Conservation (phyloP, 2,888 invertebrate genomes). For the Hoplodrina blanda region DNA sequence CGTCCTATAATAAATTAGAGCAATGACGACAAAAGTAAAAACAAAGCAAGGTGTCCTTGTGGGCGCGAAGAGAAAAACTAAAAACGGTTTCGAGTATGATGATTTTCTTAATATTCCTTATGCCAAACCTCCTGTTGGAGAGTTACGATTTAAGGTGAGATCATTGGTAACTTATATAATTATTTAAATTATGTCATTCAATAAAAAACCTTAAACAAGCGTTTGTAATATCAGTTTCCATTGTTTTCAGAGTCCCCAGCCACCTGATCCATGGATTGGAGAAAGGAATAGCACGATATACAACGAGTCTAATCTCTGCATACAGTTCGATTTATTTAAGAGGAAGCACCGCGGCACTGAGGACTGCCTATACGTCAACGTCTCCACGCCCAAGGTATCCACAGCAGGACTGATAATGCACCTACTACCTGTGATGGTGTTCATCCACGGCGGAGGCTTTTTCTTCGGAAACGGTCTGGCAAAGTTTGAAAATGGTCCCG, state of each 20-base stretch:
- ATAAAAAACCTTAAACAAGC: background rate
- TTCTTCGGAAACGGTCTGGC: conserved; percentile 74
- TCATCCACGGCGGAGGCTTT: conserved; percentile 84
- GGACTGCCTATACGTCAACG: conserved; percentile 82
- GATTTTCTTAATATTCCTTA: conserved; percentile 89
- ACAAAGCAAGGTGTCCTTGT: conserved; percentile 38
- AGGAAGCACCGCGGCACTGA: conserved; percentile 71
- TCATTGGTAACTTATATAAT: background rate
- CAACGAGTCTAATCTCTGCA: conserved; percentile 70
- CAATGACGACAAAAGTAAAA: conserved; percentile 42
- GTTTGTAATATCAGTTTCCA: background rate
- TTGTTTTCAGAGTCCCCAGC: conserved; percentile 77
- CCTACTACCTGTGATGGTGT: conserved; percentile 76
- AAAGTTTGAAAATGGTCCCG: conserved; percentile 75
- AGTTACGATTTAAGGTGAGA: conserved; percentile 77
- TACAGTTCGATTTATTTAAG: conserved; percentile 67
- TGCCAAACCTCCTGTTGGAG: conserved; percentile 88
- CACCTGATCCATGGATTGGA: conserved; percentile 81
- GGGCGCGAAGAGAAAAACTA: conserved; percentile 65
- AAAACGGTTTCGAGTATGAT: conserved; percentile 79
- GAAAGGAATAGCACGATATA: conserved; percentile 85
- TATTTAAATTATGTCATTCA: too few species aligned
- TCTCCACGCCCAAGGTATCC: conserved; percentile 77
- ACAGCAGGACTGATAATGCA: conserved; percentile 38
- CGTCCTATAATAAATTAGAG: background rate